Evolutionary conservation across 2,797 vertebrate species (phyloP), one percentile per base, ranked within the genome.

Genomic region (Eutrigla gurnardus): DNA sequence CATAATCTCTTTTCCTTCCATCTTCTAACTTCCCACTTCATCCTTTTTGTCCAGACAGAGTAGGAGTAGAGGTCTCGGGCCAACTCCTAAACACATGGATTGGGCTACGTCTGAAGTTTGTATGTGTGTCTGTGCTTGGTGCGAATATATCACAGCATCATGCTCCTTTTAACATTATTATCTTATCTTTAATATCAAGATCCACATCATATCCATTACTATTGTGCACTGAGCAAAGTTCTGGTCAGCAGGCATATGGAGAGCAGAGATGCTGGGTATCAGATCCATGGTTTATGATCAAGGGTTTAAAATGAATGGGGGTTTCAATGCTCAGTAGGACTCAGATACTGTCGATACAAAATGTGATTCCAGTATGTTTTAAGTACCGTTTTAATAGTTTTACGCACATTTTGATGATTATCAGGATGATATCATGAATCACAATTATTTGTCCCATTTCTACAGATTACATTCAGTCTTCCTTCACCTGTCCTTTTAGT

Each of bases 31-130:
- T 86, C 85, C 85, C 45, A 78, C 87, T 63, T 83, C 53, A 75
- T 85, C 77, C 76, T 76, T 76, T 70, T 50, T 18, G 43, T 69
- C 77, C 83, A 85, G 80, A 88, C 82, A 83, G 79, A 81, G 89
- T 83, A 73, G 87, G 82, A 80, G 82, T 73, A 36, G 47, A 69
- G 70, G 59, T 65, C 83, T 70, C 58, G 36, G 60, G 35, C 60
- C 45, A 58, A 55, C 33, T 35, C 18, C 59, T 45, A 25, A 65
- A 68, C 52, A 55, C 46, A 43, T 7, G 42, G 61, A 52, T 11
- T 49, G 25, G 46, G 39, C 32, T 15, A 7, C 42, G 40, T 37
- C 25, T 53, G 18, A 69, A 3, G 15, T 50, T 50, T 50, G 47
- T 50, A 17, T 18, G 47, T 10, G n/a, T 50, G 47, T 50, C n/a